These are phyloP conservation scores for Peucedramus taeniatus DNA, from an alignment of 2,113 vertebrate species.

Conservation along the genomic window DNA sequence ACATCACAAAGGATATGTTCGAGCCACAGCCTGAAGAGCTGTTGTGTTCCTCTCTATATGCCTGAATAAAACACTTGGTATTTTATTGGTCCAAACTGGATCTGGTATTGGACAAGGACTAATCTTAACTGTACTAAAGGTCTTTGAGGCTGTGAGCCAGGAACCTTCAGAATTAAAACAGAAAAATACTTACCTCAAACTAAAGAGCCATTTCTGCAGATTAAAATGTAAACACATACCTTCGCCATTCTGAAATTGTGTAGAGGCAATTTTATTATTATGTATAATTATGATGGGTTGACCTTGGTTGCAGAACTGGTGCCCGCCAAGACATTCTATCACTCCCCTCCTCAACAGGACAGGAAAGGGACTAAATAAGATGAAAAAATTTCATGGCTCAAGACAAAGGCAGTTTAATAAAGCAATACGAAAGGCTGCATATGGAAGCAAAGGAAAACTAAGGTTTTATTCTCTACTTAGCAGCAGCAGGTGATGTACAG, in stretches of 20 bases:
- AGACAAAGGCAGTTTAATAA: background rate
- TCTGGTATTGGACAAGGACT: background rate
- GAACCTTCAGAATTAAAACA: background rate
- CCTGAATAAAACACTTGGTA: background rate
- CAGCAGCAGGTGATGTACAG: background rate
- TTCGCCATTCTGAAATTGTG: background rate
- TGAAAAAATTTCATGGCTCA: background rate
- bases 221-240: background rate
- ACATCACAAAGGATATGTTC: background rate
- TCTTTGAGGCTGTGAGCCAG: background rate
- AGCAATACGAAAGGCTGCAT: background rate
- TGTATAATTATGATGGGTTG: background rate
- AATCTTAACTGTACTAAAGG: background rate
- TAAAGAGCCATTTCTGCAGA: background rate
- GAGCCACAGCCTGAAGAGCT: background rate
- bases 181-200: background rate
- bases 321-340: background rate
- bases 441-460: background rate
- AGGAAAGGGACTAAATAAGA: background rate
- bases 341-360: background rate
- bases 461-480: background rate
- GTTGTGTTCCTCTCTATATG: background rate
- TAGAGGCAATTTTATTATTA: background rate
- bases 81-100: background rate
- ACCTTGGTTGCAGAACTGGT: background rate